These are phyloP conservation scores for Formica selysi DNA, from an alignment of 1,140 invertebrate genomes.

Conservation along the genomic window DNA sequence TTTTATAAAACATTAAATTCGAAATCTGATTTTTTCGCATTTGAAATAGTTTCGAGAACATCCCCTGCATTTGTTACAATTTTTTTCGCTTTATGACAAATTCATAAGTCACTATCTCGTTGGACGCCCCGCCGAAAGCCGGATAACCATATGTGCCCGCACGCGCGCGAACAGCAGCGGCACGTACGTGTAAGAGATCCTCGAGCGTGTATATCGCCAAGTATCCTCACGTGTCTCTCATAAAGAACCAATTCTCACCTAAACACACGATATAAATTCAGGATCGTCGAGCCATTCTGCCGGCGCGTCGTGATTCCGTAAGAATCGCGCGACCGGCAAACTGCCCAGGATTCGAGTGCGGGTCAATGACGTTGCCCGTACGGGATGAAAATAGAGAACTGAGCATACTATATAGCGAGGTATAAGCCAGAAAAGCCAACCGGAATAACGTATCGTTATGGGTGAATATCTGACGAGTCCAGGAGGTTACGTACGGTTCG, in stretches of 20 bases:
- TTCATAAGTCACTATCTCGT: conserved; percentile 53
- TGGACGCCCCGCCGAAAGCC: background rate
- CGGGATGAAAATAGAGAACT: conserved; percentile 47
- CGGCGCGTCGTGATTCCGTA: conserved; percentile 79
- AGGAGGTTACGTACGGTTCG: background rate
- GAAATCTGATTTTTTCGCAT: background rate
- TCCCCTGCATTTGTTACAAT: conserved; percentile 2
- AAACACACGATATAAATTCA: conserved; percentile 86
- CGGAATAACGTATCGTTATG: conserved; percentile 72
- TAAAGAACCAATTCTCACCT: conserved; percentile 86
- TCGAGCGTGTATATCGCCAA: conserved; percentile 72
- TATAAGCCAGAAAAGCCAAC: conserved; percentile 30
- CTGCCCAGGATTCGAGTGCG: conserved; percentile 73
- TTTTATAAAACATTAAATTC: background rate
- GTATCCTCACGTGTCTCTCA: conserved; percentile 83
- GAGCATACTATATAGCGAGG: background rate
- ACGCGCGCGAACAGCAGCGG: conserved; percentile 9
- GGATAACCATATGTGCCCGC: conserved; percentile 26
- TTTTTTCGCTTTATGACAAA: conserved; percentile 43
- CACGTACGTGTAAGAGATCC: conserved; percentile 57
- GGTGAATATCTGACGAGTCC: conserved; percentile 50
- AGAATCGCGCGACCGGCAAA: conserved; percentile 63
- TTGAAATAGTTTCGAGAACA: background rate
- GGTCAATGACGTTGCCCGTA: conserved; percentile 72
- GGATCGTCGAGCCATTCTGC: conserved; percentile 81